These are phyloP conservation scores for Lithophane leautieri DNA, from an alignment of 2,888 invertebrate genomes.

Conservation along the genomic window DNA sequence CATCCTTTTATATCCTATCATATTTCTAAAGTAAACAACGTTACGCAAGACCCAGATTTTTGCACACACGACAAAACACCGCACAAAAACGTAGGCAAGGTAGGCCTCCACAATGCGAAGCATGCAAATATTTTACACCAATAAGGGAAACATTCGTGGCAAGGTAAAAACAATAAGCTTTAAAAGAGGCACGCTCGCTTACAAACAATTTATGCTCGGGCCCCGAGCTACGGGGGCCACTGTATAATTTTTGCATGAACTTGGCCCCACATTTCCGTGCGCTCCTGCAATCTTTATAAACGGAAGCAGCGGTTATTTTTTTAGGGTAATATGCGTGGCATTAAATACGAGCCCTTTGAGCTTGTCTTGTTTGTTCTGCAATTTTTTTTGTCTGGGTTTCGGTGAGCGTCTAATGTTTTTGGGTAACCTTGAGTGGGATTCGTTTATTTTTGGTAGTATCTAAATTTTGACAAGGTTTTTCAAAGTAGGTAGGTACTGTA, in stretches of 20 bases:
- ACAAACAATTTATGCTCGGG: slow-evolving; percentile 57
- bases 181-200: slow-evolving; percentile 60
- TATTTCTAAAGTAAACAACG: slow-evolving; percentile 61
- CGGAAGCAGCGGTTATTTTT: slow-evolving; percentile 68
- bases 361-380: slow-evolving; percentile 54
- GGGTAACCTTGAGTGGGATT: slow-evolving; percentile 20
- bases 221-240: slow-evolving; percentile 36
- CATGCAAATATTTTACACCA: slow-evolving; percentile 76
- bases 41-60: slow-evolving; percentile 58
- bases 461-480: slow-evolving; percentile 27
- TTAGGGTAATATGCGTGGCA: slow-evolving; percentile 61
- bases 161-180: slow-evolving; percentile 75
- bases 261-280: slow-evolving; percentile 67
- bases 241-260: slow-evolving; percentile 77
- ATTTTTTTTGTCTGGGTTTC: slow-evolving; percentile 41
- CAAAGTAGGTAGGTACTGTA: not conserved
- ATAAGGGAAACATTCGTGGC: slow-evolving; percentile 74
- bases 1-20: slow-evolving; percentile 50
- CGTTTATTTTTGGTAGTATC: slow-evolving; percentile 27
- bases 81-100: slow-evolving; percentile 50
- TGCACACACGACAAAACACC: slow-evolving; percentile 57
- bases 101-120: slow-evolving; percentile 50
- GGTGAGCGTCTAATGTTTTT: slow-evolving; percentile 47
- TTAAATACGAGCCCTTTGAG: slow-evolving; percentile 66
- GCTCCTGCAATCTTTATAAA: slow-evolving; percentile 69